Evolutionary conservation across 2,888 invertebrate species (phyloP), one percentile per base, ranked within the genome.

Genomic region (Polyommatus iphigenia): DNA sequence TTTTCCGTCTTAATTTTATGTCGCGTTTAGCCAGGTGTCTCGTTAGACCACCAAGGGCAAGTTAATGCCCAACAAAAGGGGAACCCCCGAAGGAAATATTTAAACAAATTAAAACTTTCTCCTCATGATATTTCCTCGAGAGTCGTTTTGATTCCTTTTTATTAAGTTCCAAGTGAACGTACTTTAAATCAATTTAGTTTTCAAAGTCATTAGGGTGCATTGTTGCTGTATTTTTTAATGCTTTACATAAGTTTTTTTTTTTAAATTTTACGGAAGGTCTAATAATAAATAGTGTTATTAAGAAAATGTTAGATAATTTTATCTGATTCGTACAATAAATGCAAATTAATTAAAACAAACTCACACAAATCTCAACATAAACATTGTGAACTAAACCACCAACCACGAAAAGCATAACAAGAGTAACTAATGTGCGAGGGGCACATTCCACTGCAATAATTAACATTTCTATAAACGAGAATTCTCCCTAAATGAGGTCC

Each of bases 31-130:
- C 89, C 92, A 94, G 93, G 93, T 94, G 92, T 90, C 88, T 88
- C 90, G 91, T 93, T 92, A 91, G 89, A 88, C 86, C 86, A 86
- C 89, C 86, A 87, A 87, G 85, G 89, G 88, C 88, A 85, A 87
- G 85, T 87, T 90, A 90, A 91, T 90, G 86, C 88, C 83, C 87
- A 91, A 91, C 90, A 90, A 87, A 88, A 84, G 86, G 86, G 87
- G 89, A 86, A 85, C 83, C 85, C 83, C 84, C 85, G 87, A 86
- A 86, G 88, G 90, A 92, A 92, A 93, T 93, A 91, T 93, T 92
- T 92, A 91, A 93, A 91, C 91, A 91, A 93, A 93, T 93, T 92
- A 91, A 92, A 93, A 93, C 89, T 93, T 94, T 91, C 90, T 87
- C 90, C 89, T 90, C 87, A 88, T 87, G 84, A 86, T 85, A 87